Evolutionary conservation across 2,888 invertebrate genomes (phyloP).

Genomic region (Lumbricus terrestris): DNA sequence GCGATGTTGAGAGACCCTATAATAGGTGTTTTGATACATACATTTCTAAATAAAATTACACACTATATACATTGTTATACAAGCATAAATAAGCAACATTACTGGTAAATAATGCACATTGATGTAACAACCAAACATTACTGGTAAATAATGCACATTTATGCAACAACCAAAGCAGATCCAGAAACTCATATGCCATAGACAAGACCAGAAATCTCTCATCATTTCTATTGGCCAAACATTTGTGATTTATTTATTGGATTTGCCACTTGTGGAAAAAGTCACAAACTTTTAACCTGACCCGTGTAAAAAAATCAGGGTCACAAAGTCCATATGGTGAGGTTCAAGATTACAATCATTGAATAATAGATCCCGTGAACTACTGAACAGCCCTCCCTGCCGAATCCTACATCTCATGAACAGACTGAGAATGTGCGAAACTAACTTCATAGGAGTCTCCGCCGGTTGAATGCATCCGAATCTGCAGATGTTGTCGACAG

Average conservation of each 20-base stretch:
- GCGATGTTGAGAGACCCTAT: not conserved
- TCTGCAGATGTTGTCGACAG: slow-evolving; percentile 11
- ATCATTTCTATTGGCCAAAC: no score
- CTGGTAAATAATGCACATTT: no score
- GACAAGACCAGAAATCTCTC: no score
- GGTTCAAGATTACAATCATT: not conserved
- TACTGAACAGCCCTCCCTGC: no score
- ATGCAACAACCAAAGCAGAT: no score
- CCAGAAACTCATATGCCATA: no score
- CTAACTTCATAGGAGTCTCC: slow-evolving; percentile 5
- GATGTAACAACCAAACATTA: no score
- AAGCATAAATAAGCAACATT: not conserved
- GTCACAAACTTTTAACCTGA: not conserved
- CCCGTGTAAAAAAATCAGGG: not conserved
- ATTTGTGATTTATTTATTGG: no score
- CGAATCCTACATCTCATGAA: not conserved
- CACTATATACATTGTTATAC: no score
- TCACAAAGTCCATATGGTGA: not conserved
- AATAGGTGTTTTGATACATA: no score
- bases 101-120: no score
- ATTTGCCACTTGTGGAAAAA: not conserved
- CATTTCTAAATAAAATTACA: not conserved
- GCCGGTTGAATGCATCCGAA: slow-evolving; percentile 7
- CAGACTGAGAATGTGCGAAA: not conserved
- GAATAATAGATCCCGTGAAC: not conserved